Conservation (phyloP, 2,113 vertebrate species). For the Mormyrus iriodes region DNA sequence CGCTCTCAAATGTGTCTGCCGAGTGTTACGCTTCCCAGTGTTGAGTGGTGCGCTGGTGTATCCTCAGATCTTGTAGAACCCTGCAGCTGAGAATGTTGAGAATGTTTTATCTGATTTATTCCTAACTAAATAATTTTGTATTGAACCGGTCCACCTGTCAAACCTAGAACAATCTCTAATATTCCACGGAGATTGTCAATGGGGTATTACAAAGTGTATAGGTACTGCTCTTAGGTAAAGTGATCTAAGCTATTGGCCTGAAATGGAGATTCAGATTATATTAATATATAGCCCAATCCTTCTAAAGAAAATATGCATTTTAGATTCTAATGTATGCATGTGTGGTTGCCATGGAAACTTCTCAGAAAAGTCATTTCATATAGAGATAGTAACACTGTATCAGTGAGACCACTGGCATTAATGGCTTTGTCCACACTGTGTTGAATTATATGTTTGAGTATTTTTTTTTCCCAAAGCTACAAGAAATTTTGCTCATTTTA, state of each 20-base stretch:
- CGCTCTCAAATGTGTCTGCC: conserved; percentile 20
- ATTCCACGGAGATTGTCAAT: background rate
- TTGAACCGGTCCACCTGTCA: background rate
- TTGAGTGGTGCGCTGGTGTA: background rate
- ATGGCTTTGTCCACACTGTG: background rate
- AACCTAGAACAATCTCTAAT: background rate
- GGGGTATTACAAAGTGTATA: background rate
- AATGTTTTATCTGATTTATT: background rate
- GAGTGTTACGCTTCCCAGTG: conserved; percentile 13
- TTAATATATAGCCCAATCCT: background rate
- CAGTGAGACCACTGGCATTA: background rate
- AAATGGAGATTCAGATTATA: background rate
- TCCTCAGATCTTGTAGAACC: background rate
- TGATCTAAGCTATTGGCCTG: background rate
- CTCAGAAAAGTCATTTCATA: background rate
- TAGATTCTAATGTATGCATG: background rate
- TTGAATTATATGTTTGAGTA: background rate
- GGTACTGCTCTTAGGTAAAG: background rate
- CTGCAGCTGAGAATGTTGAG: background rate
- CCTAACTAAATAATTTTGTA: background rate
- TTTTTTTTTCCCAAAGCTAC: background rate
- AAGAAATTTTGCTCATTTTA: background rate
- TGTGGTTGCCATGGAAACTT: conserved; percentile 15
- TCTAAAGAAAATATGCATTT: background rate
- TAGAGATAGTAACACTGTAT: background rate